Conservation (phyloP, 2,113 vertebrate species). For the Oncorhynchus gorbuscha region DNA sequence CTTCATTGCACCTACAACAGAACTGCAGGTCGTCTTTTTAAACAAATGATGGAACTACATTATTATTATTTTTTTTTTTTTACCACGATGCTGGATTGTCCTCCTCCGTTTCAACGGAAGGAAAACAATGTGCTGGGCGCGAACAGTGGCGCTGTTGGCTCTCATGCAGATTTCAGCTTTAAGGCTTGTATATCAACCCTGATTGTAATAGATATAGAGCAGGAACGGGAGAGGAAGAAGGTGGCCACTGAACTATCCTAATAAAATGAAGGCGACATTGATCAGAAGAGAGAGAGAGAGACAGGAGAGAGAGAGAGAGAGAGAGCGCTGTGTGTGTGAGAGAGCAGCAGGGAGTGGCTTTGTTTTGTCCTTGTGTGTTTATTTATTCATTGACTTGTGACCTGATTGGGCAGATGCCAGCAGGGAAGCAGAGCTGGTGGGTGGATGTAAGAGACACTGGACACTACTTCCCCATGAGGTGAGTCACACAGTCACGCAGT, state of each 20-base stretch:
- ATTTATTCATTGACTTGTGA: not conserved
- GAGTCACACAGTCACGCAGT: conserved; percentile 17
- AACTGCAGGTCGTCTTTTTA: not conserved
- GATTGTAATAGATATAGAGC: not conserved
- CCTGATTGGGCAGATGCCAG: conserved; percentile 39
- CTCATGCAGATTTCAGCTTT: too few relatives aligned
- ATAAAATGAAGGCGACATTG: not conserved
- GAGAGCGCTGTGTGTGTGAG: not conserved
- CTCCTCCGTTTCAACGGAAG: too few relatives aligned
- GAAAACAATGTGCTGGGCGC: too few relatives aligned
- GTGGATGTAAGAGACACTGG: conserved; percentile 42
- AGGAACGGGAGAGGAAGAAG: too few relatives aligned
- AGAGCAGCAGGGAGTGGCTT: too few relatives aligned
- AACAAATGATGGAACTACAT: too few relatives aligned
- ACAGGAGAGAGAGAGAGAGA: not conserved
- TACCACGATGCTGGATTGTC: too few relatives aligned
- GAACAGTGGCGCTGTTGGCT: too few relatives aligned
- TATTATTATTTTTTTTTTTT: too few relatives aligned
- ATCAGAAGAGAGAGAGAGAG: not conserved
- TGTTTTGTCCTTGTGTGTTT: not conserved
- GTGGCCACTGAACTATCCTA: too few relatives aligned
- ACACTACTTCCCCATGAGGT: conserved; percentile 54
- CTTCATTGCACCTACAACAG: not conserved
- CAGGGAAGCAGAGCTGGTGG: conserved; percentile 57
- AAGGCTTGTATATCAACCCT: not conserved